A percentile compares a stretch with the other conserved stretches of the same genome.
Evolutionary conservation across 2,113 vertebrate species (phyloP).

Genomic region (Carassius gibelio): DNA sequence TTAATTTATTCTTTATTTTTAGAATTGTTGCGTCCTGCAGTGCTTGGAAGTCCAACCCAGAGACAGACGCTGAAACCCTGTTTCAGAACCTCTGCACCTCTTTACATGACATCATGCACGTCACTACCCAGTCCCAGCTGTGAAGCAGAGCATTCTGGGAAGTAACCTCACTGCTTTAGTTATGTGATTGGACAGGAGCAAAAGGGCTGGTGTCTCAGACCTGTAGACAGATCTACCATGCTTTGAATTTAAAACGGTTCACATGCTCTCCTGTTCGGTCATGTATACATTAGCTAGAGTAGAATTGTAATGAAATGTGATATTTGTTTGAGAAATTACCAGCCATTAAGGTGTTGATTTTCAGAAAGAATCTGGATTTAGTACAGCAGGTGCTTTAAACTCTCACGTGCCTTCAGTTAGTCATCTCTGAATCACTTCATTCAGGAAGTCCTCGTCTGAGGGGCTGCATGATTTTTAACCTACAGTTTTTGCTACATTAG

Average conservation of each 20-base stretch:
- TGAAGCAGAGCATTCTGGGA: conserved; percentile 63
- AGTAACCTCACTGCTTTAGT: conserved; percentile 16
- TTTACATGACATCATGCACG: conserved; percentile 83
- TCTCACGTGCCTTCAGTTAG: neutral
- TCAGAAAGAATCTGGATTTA: neutral
- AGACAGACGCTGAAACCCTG: conserved; percentile 84
- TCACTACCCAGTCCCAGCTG: conserved; percentile 79
- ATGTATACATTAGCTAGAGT: neutral
- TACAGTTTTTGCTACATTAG: conserved; percentile 1
- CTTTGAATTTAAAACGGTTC: neutral
- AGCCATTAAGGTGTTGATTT: conserved; percentile 1
- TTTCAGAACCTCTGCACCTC: conserved; percentile 75
- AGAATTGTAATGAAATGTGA: neutral
- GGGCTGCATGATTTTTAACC: neutral
- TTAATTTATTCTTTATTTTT: conserved; percentile 1
- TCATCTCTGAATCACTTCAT: neutral
- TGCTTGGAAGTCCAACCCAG: conserved; percentile 86
- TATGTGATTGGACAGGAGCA: neutral
- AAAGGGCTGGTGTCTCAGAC: neutral
- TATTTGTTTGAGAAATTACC: neutral
- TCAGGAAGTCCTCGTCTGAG: neutral
- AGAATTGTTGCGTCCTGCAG: conserved; percentile 82
- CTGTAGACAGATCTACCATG: neutral
- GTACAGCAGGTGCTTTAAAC: conserved; percentile 16
- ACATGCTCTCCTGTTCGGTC: neutral